Conservation (phyloP, 2,888 invertebrate species). For the Leptopilina myrica region DNA sequence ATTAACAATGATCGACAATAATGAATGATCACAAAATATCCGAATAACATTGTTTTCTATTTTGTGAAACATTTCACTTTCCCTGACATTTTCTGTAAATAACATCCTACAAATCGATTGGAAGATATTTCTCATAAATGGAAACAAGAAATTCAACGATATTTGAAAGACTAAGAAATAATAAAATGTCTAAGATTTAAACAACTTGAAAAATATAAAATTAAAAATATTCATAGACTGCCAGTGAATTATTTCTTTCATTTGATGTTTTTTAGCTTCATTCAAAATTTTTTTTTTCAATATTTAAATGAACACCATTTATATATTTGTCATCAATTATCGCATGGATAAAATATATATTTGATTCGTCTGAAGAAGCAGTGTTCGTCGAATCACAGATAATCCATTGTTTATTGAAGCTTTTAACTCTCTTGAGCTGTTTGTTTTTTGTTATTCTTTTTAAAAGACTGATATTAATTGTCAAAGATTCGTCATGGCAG, state of each 20-base stretch:
- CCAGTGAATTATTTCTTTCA: slow-evolving; percentile 1
- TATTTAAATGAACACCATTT: background rate
- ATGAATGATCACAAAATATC: background rate
- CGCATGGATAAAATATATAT: slow-evolving; percentile 1
- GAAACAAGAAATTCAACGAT: slow-evolving; percentile 13
- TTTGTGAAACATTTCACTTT: background rate
- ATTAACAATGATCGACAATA: background rate
- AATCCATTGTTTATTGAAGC: slow-evolving; percentile 16
- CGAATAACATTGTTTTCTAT: background rate
- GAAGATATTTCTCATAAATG: slow-evolving; percentile 2
- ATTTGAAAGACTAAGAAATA: background rate
- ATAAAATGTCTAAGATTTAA: background rate
- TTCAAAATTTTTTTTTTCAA: background rate
- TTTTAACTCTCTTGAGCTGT: slow-evolving; percentile 48
- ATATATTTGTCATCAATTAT: slow-evolving; percentile 21
- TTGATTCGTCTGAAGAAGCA: slow-evolving; percentile 16
- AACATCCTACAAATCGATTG: background rate
- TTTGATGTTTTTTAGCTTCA: slow-evolving; percentile 18
- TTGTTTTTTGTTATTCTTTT: background rate
- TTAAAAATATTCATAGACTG: background rate
- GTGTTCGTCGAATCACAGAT: slow-evolving; percentile 17
- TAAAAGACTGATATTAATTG: slow-evolving; percentile 52
- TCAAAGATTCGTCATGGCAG: slow-evolving; percentile 72
- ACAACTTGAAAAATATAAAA: slow-evolving; percentile 4
- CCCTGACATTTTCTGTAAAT: background rate